Conservation (phyloP, 2,113 vertebrate genomes). For the Vireo altiloquus region DNA sequence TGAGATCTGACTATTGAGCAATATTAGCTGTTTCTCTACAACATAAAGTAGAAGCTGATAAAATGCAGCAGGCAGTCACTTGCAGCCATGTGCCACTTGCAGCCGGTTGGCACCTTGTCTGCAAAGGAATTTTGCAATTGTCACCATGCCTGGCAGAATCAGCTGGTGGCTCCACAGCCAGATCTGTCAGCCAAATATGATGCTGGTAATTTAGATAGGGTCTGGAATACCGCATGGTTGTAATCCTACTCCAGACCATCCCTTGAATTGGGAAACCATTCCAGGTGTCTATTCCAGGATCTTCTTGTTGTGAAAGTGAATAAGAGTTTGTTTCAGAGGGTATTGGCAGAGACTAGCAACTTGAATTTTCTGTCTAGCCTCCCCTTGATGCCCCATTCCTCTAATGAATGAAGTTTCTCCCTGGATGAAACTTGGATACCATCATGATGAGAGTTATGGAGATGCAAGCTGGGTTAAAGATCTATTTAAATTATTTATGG, state of each 20-base stretch:
- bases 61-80: neutral
- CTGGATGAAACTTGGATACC: neutral
- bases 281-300: neutral
- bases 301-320: neutral
- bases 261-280: neutral
- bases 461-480: neutral
- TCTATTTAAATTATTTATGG: neutral
- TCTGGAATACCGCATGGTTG: neutral
- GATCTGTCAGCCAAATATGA: neutral
- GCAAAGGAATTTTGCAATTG: neutral
- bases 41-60: neutral
- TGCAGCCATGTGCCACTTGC: neutral
- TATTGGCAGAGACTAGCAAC: neutral
- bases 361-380: neutral
- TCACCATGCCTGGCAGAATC: neutral
- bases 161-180: neutral
- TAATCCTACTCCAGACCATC: neutral
- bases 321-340: neutral
- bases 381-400: neutral
- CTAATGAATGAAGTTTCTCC: neutral
- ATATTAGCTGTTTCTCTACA: neutral
- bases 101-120: fast-evolving
- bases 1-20: neutral
- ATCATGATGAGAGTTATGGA: neutral
- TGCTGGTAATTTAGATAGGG: neutral